Evolutionary conservation across 2,113 vertebrate species (phyloP), one percentile per base, ranked within the genome.

Genomic region (Odocoileus virginianus): DNA sequence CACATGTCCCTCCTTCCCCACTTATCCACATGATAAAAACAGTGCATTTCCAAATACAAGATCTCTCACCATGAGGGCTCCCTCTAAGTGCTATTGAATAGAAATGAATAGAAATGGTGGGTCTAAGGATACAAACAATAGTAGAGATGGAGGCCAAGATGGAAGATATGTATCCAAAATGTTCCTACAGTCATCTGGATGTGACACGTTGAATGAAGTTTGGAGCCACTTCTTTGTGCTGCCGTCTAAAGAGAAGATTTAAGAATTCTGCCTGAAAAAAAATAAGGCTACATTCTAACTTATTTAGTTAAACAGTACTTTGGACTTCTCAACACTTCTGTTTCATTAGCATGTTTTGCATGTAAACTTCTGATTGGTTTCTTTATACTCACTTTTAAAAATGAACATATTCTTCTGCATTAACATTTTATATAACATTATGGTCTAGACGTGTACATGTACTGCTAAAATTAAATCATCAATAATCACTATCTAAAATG

Each of bases 401-500:
- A 98, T 74, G 45, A 98, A 98, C 95, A 97, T 83, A 97, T 98
- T 98, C 89, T 54, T 87, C 61, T 92, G 57, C 78, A 97, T 98
- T 98, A 98, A 98, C 98, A 98, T 98, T 98, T 98, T 98, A 97
- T 98, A 98, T 97, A 98, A 99, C 99, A 98, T 74, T 97, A 97
- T 98, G 97, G 97, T 98, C 98, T 98, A 99, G 98, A 99, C 98
- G 97, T 99, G 99, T 99, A 99, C 99, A 99, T 99, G 99, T 99
- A 99, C 98, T 97, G 93, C 98, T 98, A 98, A 99, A 99, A 99
- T 99, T 99, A 99, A 99, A 99, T 99, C 99, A 99, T 99, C 99
- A 99, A 99, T 99, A 99, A 99, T 99, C 99, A 99, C 99, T 99
- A 99, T 99, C 99, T 99, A 98, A 99, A 99, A 99, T 99, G 99